Evolutionary conservation across 1,140 invertebrate species (phyloP).

Genomic region (Drosophila tropicalis): DNA sequence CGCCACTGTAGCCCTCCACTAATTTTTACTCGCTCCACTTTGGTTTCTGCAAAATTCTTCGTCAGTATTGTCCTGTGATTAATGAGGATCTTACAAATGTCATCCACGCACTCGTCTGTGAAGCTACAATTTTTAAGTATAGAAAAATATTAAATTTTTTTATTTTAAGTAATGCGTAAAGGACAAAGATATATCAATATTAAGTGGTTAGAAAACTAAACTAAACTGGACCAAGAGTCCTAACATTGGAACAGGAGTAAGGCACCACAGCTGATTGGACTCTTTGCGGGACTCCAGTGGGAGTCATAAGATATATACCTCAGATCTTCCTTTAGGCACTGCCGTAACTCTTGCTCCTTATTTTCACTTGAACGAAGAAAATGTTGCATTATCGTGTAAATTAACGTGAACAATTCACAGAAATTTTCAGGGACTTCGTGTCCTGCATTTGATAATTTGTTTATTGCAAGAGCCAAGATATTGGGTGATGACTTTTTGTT

Average conservation of each 20-base stretch:
- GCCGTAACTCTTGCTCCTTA: constrained; percentile 74
- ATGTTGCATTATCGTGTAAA: constrained; percentile 78
- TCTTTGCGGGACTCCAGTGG: background rate
- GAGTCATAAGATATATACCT: constrained; percentile 39
- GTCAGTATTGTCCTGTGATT: constrained; percentile 75
- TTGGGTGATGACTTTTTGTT: constrained; percentile 76
- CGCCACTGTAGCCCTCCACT: constrained; percentile 69
- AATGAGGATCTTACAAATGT: constrained; percentile 75
- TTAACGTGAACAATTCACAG: constrained; percentile 78
- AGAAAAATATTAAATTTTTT: too few species aligned
- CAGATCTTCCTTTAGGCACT: constrained; percentile 71
- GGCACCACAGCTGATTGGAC: background rate
- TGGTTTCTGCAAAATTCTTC: constrained; percentile 73
- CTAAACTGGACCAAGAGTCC: too few species aligned
- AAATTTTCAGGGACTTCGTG: constrained; percentile 78
- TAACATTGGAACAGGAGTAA: too few species aligned
- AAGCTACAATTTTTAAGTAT: too few species aligned
- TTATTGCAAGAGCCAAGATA: constrained; percentile 76
- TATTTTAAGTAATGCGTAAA: too few species aligned
- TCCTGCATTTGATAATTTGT: constrained; percentile 76
- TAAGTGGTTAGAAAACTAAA: too few species aligned
- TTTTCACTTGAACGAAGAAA: constrained; percentile 73
- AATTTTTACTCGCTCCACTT: constrained; percentile 71
- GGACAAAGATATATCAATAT: background rate
- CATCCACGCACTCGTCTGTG: constrained; percentile 72